Evolutionary conservation across 1,140 invertebrate species (phyloP).

Genomic region (Drosophila pandora): DNA sequence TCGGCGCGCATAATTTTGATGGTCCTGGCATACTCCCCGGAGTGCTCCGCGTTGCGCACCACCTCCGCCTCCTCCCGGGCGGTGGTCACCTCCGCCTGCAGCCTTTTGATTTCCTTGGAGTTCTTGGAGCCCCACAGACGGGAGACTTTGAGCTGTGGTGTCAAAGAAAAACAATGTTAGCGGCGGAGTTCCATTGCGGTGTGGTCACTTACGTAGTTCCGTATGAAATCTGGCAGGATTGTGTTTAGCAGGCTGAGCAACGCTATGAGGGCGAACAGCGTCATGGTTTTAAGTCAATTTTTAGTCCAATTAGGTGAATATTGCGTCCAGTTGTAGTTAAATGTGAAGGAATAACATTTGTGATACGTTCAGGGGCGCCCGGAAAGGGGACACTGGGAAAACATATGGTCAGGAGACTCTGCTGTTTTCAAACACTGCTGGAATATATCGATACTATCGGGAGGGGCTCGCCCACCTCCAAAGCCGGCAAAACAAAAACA

Average conservation of each 20-base stretch:
- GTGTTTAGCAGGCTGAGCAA: conserved; percentile 67
- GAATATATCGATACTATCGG: background rate
- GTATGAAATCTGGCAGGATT: conserved; percentile 67
- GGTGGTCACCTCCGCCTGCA: conserved; percentile 44
- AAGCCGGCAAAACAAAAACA: conserved; percentile 62
- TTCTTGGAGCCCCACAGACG: conserved; percentile 50
- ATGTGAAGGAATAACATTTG: conserved; percentile 29
- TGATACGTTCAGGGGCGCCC: background rate
- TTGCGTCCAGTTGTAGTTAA: background rate
- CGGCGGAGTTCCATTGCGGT: background rate
- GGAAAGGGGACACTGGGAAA: background rate
- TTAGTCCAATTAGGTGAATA: conserved; percentile 3
- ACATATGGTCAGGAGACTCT: background rate
- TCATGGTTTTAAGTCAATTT: conserved; percentile 55
- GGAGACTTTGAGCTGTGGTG: conserved; percentile 61
- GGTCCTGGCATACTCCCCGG: conserved; percentile 62
- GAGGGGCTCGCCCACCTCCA: background rate
- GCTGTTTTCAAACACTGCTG: conserved; percentile 27
- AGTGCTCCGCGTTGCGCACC: conserved; percentile 44
- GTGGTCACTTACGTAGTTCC: conserved; percentile 61
- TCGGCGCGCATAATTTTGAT: conserved; percentile 78
- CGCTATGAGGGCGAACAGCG: conserved; percentile 61
- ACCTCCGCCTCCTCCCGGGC: conserved; percentile 57
- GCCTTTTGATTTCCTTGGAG: background rate
- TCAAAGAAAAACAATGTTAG: background rate